Conservation (phyloP, 2,113 vertebrate genomes). For the Salminus brasiliensis region DNA sequence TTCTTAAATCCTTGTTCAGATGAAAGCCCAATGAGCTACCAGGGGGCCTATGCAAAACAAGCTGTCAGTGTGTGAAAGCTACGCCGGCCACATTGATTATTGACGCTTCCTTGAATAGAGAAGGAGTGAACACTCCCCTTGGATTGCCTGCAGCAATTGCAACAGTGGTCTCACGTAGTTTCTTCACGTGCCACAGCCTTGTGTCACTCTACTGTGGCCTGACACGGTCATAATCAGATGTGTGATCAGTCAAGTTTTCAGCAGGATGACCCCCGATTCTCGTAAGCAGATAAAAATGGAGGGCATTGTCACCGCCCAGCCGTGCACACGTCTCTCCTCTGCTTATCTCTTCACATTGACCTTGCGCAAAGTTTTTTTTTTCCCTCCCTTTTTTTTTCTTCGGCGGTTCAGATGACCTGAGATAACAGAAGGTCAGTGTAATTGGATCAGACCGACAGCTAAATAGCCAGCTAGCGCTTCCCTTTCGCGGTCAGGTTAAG, state of each 20-base stretch:
- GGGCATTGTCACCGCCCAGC: slow-evolving; percentile 47
- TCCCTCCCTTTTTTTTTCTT: not conserved
- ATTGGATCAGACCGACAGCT: slow-evolving; percentile 72
- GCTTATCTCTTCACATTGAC: slow-evolving; percentile 66
- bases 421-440: slow-evolving; percentile 70
- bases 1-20: slow-evolving; percentile 12
- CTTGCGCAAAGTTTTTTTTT: slow-evolving; percentile 63
- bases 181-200: not conserved
- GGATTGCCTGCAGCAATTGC: slow-evolving; percentile 35
- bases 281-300: slow-evolving; percentile 50
- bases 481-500: slow-evolving; percentile 59
- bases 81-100: slow-evolving; percentile 41
- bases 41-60: slow-evolving; percentile 25
- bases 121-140: not conserved
- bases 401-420: slow-evolving; percentile 66
- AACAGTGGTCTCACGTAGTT: not conserved
- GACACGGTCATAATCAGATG: slow-evolving; percentile 52
- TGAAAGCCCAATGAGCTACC: slow-evolving; percentile 12
- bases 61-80: slow-evolving; percentile 40
- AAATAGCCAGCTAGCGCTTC: slow-evolving; percentile 43
- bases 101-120: slow-evolving; percentile 18
- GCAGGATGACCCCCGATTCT: slow-evolving; percentile 47
- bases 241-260: slow-evolving; percentile 38
- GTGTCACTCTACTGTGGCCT: slow-evolving; percentile 21
- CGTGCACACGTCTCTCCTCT: slow-evolving; percentile 22